Base-by-base conservation (phyloP, 1,140 invertebrate genomes). In the Luehdorfia chinensis region DNA sequence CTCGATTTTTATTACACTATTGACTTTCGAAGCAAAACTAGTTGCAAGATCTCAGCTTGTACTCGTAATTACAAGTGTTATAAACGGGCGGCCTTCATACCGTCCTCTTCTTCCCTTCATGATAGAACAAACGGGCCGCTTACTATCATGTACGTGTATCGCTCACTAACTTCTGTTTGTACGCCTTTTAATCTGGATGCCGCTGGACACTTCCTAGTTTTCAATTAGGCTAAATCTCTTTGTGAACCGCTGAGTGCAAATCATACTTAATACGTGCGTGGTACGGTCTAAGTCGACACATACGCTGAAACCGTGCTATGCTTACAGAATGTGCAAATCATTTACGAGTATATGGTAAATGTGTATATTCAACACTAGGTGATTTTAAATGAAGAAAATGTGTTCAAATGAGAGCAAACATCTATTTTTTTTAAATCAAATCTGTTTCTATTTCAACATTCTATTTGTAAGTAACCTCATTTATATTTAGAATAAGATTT, bases 111-210 rank as follows among this genome's bases (percentile, higher is more conserved):
- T 12, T 12, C 34, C n/a, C 34, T 6, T 19, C 46, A 43, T 46
- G 36, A 44, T 21, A 31, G 39, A 32, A 36, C 49, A 52, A 59
- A 43, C 36, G 32, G 2, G 16, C 55, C 50, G 47, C 28, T 23
- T 13, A 18, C 13, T 61, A 68, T 68, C 65, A 54, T 2, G 25
- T 53, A 68, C 65, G 61, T 65, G 65, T 21, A 68, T 68, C 65
- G 45, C 23, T 14, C 19, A 45, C 44, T 44, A 47, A 59, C 51
- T 59, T 18, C 47, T 51, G 50, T 52, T 51, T 56, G 32, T 37
- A 47, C 34, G 47, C 39, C 37, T 44, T 47, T 47, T 12, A 15
- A 50, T 46, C 41, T 54, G 30, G 31, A 47, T 43, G 28, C 23
- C 19, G 11, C 11, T 37, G 8, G 53, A 47, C 55, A 51, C 50